Evolutionary conservation across 2,888 invertebrate genomes (phyloP).

Genomic region (Erpobdella octoculata): DNA sequence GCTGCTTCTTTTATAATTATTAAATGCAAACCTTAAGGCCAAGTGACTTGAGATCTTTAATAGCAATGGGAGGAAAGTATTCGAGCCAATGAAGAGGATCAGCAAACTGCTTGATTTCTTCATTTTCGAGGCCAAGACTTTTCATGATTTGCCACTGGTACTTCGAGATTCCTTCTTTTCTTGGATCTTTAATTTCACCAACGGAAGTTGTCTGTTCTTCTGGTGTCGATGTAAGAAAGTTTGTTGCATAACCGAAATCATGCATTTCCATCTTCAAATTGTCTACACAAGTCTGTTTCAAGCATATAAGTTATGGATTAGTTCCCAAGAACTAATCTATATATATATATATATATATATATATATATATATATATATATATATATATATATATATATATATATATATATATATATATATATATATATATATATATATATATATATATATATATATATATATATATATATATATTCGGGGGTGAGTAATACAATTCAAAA

Average conservation of each 20-base stretch:
- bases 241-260: constrained; percentile 81
- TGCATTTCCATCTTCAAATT: constrained; percentile 89
- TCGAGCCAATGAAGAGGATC: constrained; percentile 83
- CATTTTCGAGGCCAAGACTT: constrained; percentile 75
- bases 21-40: constrained; percentile 68
- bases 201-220: constrained; percentile 53
- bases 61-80: constrained; percentile 86
- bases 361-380: no score
- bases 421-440: no score
- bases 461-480: no score
- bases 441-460: no score
- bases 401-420: no score
- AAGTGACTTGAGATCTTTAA: constrained; percentile 75
- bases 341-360: no score
- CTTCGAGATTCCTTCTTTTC: constrained; percentile 78
- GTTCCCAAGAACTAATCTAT: no score
- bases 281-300: constrained; percentile 91
- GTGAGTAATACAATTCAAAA: no score
- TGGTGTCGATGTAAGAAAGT: constrained; percentile 66
- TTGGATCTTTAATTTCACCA: constrained; percentile 67
- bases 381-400: no score
- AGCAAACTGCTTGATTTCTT: constrained; percentile 85
- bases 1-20: neutral
- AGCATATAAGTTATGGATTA: no score
- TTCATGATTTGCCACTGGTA: constrained; percentile 99